These are phyloP conservation scores for Nerophis lumbriciformis DNA, from an alignment of 2,113 vertebrate species.

Conservation along the genomic window DNA sequence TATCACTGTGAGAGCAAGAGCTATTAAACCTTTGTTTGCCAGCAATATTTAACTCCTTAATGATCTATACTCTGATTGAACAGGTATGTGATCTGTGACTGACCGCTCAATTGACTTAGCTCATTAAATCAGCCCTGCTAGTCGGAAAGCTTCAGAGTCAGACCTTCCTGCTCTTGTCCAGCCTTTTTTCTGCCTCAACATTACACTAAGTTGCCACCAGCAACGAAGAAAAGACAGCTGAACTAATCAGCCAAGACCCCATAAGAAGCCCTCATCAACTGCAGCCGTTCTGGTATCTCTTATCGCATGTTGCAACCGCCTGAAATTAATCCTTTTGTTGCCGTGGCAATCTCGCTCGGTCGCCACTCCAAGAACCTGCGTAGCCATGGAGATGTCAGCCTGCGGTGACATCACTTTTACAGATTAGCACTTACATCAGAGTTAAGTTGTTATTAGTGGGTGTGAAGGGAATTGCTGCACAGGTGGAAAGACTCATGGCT, in stretches of 20 bases:
- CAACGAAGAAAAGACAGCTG: neutral
- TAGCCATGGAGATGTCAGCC: slow-evolving; percentile 55
- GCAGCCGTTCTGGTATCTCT: neutral
- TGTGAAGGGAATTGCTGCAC: neutral
- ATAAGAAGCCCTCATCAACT: too few relatives aligned
- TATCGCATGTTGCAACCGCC: slow-evolving; percentile 14
- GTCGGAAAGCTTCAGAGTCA: slow-evolving; percentile 30
- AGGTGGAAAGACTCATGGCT: slow-evolving; percentile 16
- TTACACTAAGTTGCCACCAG: neutral
- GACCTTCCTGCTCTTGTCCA: slow-evolving; percentile 4
- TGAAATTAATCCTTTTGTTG: slow-evolving; percentile 36
- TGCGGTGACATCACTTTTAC: slow-evolving; percentile 32
- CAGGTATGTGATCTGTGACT: slow-evolving; percentile 41
- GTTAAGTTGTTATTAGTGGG: neutral
- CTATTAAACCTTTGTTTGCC: neutral
- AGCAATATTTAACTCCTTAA: slow-evolving; percentile 36
- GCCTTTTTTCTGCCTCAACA: neutral
- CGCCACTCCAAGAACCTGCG: slow-evolving; percentile 60
- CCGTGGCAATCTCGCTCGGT: slow-evolving; percentile 55
- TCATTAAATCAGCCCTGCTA: slow-evolving; percentile 45
- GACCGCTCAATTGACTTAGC: slow-evolving; percentile 50
- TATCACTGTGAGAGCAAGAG: neutral
- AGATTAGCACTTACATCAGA: slow-evolving; percentile 34
- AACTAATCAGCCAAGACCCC: neutral
- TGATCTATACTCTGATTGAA: slow-evolving; percentile 13